Conservation (phyloP, 2,797 vertebrate species). For the Xenops minutus region DNA sequence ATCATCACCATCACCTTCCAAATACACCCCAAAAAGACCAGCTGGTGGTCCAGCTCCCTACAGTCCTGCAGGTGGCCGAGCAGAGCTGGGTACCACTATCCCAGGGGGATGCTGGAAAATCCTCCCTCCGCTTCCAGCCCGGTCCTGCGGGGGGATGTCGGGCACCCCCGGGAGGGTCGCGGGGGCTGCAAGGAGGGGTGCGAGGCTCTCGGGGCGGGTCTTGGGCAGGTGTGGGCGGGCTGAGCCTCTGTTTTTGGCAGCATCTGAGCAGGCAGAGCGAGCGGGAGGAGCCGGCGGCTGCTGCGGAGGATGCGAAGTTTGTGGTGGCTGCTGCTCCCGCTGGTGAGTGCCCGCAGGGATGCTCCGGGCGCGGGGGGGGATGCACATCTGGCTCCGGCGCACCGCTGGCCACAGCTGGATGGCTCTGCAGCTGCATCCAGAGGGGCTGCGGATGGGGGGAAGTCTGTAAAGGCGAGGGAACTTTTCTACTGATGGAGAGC, state of each 20-base stretch:
- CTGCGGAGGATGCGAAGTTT: conserved; percentile 53
- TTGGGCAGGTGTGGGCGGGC: conserved; percentile 29
- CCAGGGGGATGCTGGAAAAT: neutral
- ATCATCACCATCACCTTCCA: no score
- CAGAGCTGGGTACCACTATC: neutral
- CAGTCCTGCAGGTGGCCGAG: fast-evolving
- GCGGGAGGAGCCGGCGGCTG: neutral
- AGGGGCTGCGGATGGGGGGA: fast-evolving
- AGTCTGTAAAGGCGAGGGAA: neutral
- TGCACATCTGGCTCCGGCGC: neutral
- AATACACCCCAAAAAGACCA: fast-evolving
- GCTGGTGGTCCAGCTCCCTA: fast-evolving
- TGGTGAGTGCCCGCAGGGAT: conserved; percentile 3
- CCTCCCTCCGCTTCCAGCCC: fast-evolving
- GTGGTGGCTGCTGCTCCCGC: conserved; percentile 34
- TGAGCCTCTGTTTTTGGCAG: neutral
- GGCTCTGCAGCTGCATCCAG: neutral
- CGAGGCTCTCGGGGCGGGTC: conserved; percentile 32
- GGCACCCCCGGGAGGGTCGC: neutral
- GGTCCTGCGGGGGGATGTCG: fast-evolving
- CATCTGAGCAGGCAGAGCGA: neutral
- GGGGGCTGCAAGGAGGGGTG: neutral
- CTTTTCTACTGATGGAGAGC: neutral
- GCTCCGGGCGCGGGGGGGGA: neutral
- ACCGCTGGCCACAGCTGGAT: neutral